These are phyloP conservation scores for Spilarctia lutea DNA, from an alignment of 2,888 invertebrate species.

Conservation along the genomic window DNA sequence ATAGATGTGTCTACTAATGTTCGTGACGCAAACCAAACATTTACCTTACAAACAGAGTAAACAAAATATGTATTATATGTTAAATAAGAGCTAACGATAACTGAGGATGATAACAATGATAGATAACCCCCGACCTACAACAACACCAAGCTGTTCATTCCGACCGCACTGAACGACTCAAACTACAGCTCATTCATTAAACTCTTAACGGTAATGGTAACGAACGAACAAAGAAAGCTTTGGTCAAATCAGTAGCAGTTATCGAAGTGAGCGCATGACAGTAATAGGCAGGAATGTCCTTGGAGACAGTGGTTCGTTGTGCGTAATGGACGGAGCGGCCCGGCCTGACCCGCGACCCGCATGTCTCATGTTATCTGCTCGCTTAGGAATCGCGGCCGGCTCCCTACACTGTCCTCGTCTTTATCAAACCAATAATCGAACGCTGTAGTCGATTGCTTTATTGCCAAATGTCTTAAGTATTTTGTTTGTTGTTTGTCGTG, in stretches of 20 bases:
- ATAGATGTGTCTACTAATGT: neutral
- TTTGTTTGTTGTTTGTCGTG: neutral
- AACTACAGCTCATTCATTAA: neutral
- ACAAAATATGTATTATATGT: neutral
- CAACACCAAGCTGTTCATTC: neutral
- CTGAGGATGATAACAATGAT: neutral
- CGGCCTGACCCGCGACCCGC: constrained; percentile 3
- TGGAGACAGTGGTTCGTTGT: constrained; percentile 13
- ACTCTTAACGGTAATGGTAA: neutral
- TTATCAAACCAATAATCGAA: constrained; percentile 2
- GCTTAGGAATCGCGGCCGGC: neutral
- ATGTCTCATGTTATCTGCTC: constrained; percentile 13
- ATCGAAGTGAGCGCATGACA: constrained; percentile 5
- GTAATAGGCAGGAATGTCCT: constrained; percentile 13
- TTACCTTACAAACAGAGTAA: neutral
- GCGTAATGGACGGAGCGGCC: neutral
- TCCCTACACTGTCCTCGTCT: no score
- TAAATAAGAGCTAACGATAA: neutral
- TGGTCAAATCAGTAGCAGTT: constrained; percentile 17
- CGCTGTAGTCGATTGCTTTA: neutral
- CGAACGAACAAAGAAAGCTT: constrained; percentile 23
- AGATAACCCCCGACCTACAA: constrained; percentile 10
- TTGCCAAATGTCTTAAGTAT: neutral
- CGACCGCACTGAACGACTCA: neutral
- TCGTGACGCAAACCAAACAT: neutral